These are phyloP conservation scores for Nycticorax nycticorax DNA, from an alignment of 2,113 vertebrate genomes.

Conservation along the genomic window DNA sequence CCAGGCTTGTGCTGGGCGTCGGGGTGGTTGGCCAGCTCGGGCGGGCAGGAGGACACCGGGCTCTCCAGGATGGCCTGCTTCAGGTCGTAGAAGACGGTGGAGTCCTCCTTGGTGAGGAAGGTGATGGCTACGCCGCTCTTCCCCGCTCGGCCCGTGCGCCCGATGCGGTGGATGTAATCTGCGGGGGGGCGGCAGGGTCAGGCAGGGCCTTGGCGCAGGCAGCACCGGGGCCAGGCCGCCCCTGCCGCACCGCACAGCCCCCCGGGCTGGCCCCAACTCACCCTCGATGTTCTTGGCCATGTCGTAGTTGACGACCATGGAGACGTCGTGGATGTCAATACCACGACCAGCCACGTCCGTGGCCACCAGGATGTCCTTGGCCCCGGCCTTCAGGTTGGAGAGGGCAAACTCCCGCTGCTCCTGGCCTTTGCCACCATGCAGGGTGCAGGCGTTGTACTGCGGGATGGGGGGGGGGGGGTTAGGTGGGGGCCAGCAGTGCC, in stretches of 20 bases:
- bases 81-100: constrained; percentile 94
- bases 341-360: constrained; percentile 96
- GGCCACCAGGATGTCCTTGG: constrained; percentile 98
- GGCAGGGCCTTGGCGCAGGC: background rate
- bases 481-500: rapidly evolving
- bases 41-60: constrained; percentile 93
- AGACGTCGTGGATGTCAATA: constrained; percentile 98
- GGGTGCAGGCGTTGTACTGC: constrained; percentile 97
- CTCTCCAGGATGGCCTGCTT: constrained; percentile 98
- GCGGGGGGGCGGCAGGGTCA: background rate
- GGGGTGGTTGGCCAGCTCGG: constrained; percentile 95
- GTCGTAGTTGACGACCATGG: constrained; percentile 98
- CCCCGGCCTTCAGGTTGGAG: constrained; percentile 96
- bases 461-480: background rate
- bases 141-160: constrained; percentile 93
- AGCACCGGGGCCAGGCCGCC: background rate
- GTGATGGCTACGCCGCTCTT: constrained; percentile 97
- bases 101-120: constrained; percentile 98
- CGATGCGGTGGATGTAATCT: constrained; percentile 99
- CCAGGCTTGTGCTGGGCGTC: constrained; percentile 97
- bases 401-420: constrained; percentile 97
- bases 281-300: constrained; percentile 99
- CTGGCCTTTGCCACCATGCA: constrained; percentile 97
- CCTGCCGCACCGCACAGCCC: rapidly evolving
- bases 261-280: constrained; percentile 36